Base-by-base conservation (phyloP, 2,888 invertebrate species). In the Steinernema hermaphroditum region DNA sequence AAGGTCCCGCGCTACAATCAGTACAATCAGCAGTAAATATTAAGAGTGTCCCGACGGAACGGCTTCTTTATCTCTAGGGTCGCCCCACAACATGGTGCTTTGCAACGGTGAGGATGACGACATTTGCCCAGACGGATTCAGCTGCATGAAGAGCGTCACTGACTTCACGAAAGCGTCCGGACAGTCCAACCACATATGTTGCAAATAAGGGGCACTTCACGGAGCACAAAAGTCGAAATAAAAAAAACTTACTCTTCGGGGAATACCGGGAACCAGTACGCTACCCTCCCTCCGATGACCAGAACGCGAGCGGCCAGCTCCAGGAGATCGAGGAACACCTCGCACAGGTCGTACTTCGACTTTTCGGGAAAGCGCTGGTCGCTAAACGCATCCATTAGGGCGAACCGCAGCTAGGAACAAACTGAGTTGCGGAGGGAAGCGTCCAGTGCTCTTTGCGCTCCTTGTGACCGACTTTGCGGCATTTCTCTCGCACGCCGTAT, bases 401-500 rank as follows among this genome's bases (percentile, higher is more conserved):
- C 2, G 32, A 32, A 37, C 37, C 22, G 6, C 27, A n/a, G 37
- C 1, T 16, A 24, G 22, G 73, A 16, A 46, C 46, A 46, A 9
- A 46, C 73, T 75, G 71, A 70, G 75, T 80, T 4, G 86, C 27
- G n/a, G 70, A 73, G n/a, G 80, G 76, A 32, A 76, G 68, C 0
- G 75, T 78, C 81, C 81, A 81, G 69, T 78, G 74, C 8, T 76
- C 76, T 72, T 83, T 81, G 9, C 77, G 43, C 71, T 79, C 74
- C 75, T 84, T 80, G 46, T 72, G 85, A 34, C 93, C 94, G 57
- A 94, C 91, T 87, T 92, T 92, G 88, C 93, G 93, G 0, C 93
- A 93, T 0, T 95, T 91, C 89, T 98, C 98, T 76, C 98, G 89
- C 32, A 98, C 94, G 37, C 98, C 98, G 89, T 98, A 98, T 0